These are phyloP conservation scores for Hyposmocoma kahamanoa DNA, from an alignment of 1,140 invertebrate species.

Conservation along the genomic window DNA sequence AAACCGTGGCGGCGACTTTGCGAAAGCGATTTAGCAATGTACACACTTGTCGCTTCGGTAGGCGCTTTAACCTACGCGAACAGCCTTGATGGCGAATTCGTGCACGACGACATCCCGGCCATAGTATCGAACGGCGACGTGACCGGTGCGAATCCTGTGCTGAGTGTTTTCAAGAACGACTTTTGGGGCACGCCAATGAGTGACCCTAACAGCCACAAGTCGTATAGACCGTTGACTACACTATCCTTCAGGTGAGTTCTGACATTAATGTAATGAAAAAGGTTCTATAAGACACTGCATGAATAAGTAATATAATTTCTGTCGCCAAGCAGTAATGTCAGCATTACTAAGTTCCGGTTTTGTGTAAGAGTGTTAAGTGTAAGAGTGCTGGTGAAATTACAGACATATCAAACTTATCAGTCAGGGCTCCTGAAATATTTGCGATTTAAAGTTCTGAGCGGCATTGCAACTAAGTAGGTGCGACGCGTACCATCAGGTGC, in stretches of 20 bases:
- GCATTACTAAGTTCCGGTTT: too few species aligned
- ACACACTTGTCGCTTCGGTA: slow-evolving; percentile 77
- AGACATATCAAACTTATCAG: too few species aligned
- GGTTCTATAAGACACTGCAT: too few species aligned
- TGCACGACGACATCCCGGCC: slow-evolving; percentile 93
- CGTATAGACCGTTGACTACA: slow-evolving; percentile 87
- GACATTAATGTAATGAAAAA: too few species aligned
- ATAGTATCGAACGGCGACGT: slow-evolving; percentile 90
- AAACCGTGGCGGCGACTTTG: slow-evolving; percentile 44
- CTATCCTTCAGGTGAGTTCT: slow-evolving; percentile 86
- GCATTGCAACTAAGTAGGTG: too few species aligned
- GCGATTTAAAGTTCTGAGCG: too few species aligned
- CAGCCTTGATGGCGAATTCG: slow-evolving; percentile 87
- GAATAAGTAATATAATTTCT: too few species aligned
- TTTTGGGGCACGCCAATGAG: slow-evolving; percentile 95
- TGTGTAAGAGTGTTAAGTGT: too few species aligned
- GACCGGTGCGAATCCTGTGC: slow-evolving; percentile 78
- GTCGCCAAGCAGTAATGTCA: too few species aligned
- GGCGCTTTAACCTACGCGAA: slow-evolving; percentile 85
- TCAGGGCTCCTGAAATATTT: too few species aligned
- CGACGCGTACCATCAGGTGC: too few species aligned
- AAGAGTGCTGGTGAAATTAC: too few species aligned
- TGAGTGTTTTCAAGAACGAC: slow-evolving; percentile 85
- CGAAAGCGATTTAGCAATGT: slow-evolving; percentile 63
- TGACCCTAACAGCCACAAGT: slow-evolving; percentile 88